Evolutionary conservation across 2,113 vertebrate species (phyloP), one percentile per base, ranked within the genome.

Genomic region (Sitta europaea): DNA sequence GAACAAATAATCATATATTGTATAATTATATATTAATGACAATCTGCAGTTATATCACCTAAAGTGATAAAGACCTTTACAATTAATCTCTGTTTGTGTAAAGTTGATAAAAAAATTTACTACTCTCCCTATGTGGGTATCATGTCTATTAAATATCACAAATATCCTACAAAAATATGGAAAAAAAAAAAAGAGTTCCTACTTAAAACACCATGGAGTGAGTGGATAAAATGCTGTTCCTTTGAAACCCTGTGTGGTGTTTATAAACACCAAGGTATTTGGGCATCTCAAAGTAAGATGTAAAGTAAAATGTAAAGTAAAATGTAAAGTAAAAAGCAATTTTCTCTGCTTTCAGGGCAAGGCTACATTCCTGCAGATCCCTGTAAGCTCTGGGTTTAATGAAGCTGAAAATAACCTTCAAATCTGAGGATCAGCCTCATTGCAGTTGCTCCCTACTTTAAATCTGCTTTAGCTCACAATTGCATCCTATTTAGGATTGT

Each of bases 91-190:
- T 47, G 16, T 31, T 38, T 28, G 18, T 12, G 0, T 20, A 12
- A 65, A 72, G 12, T 11, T 5, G 9, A 65, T 54, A 53, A 15
- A 51, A 76, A 85, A 18, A 53, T 75, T 2, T 9, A 2, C 63
- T 63, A 0, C 12, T 79, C 27, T 70, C 19, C 14, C 18, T 15
- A 0, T 23, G n/a, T 31, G 24, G 24, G 12, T 6, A 8, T 31
- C 13, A 7, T 8, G 12, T 8, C 7, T 57, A 27, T 13, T 47
- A 47, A 61, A 47, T 47, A 28, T 12, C 48, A 65, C 29, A 78
- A 76, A 58, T 24, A 25, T 6, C 27, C 28, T 25, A 35, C 0
- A 8, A 51, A 88, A 86, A 27, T 4, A 6, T 2, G 24, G 16
- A 4, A 21, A 54, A 86, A 51, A 85, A n/a, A 54, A 20, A 2